These are phyloP conservation scores for Apamea monoglypha DNA, from an alignment of 2,888 invertebrate genomes.

Conservation along the genomic window DNA sequence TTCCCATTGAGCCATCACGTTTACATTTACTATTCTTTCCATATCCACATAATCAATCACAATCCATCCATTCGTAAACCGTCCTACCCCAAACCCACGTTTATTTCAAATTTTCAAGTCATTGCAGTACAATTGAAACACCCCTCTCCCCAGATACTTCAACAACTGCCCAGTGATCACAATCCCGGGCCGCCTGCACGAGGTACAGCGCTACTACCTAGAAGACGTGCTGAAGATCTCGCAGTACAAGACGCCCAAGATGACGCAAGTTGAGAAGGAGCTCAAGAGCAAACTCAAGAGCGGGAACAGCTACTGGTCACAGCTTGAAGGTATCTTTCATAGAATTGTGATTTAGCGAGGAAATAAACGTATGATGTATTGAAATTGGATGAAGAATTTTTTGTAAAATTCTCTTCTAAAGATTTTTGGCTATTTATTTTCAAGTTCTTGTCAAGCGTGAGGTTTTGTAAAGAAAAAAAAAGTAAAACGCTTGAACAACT, in stretches of 20 bases:
- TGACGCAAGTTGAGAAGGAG: constrained; percentile 84
- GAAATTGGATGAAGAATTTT: neutral
- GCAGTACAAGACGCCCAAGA: constrained; percentile 89
- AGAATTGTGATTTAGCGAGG: neutral
- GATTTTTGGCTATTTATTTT: neutral
- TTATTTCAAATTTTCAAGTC: neutral
- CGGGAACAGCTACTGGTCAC: constrained; percentile 85
- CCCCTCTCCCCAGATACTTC: constrained; percentile 92
- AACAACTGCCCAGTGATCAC: constrained; percentile 93
- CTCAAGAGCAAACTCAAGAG: constrained; percentile 76
- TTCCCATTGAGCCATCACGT: no score
- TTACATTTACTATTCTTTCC: no score
- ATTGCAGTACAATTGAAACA: neutral
- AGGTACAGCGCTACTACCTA: constrained; percentile 94
- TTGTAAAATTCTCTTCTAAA: no score
- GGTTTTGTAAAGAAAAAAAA: neutral
- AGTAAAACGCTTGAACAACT: neutral
- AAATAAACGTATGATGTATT: neutral
- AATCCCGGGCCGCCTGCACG: constrained; percentile 94
- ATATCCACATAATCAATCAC: no score
- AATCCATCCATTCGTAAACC: no score
- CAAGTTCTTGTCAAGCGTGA: neutral
- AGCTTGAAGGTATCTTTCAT: constrained; percentile 76
- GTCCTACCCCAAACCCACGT: neutral
- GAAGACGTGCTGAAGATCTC: constrained; percentile 94